Evolutionary conservation across 2,888 invertebrate species (phyloP), one percentile per base, ranked within the genome.

Genomic region (Pristionchus maxplancki): DNA sequence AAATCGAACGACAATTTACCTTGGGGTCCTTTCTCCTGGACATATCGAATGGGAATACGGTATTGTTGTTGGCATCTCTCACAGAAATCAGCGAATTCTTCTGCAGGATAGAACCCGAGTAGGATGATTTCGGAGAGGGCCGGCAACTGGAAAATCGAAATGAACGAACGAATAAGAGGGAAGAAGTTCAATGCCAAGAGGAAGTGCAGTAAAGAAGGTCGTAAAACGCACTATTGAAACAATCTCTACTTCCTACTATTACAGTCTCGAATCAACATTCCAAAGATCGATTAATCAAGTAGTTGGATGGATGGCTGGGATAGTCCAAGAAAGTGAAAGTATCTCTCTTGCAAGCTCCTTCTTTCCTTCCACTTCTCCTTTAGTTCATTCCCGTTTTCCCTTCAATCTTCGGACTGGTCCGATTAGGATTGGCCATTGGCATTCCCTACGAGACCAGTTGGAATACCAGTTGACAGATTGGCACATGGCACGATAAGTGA

Each of bases 11-110:
- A 37, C 71, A 71, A 17, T 37, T 40, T 83, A 92, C 92, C 99
- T 0, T 99, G 95, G 0, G 98, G 96, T 5, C 97, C 97, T 94
- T 97, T 95, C 95, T 99, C 99, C 96, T 99, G 98, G 5, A 99
- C 96, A 95, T 99, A 99, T 84, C 91, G 89, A 48, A 94, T 92
- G 50, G 91, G 90, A 83, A 94, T 91, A 78, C 91, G 90, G 85
- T 92, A 94, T 20, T 92, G 91, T 48, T 90, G 78, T 53, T 92
- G 92, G 81, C 92, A 97, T 91, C 97, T 96, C 89, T 96, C 96
- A 93, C 98, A 96, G 95, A 99, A 99, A 89, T 97, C 97, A 91
- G 96, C 96, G 95, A 99, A 97, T 89, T 97, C 97, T 1, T 96
- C 96, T 0, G 97, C 96, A 0, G 97, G 97, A 95, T 98, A 99